phyloP scores from a whole-genome alignment of 2,888 invertebrate genomes.

The Melangyna quadrimaculata region DNA sequence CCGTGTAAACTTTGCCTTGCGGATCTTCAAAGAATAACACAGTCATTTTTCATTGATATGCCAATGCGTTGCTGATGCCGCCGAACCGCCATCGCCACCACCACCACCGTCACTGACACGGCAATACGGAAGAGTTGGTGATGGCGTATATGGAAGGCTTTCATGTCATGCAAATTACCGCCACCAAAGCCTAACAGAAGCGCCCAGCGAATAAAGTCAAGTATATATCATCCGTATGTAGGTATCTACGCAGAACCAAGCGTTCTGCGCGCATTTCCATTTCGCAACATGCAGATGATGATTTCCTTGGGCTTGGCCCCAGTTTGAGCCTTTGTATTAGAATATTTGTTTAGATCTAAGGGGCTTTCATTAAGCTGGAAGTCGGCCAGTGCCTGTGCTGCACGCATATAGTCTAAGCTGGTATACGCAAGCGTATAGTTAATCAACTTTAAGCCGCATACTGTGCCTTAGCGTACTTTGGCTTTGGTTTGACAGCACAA shows the following conservation, averaged over 20 bases:
- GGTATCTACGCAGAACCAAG: not conserved
- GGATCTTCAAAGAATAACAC: constrained; percentile 30
- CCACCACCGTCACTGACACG: not conserved
- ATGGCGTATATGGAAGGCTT: constrained; percentile 26
- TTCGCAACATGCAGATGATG: constrained; percentile 44
- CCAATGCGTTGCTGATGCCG: not conserved
- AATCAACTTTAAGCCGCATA: constrained; percentile 60
- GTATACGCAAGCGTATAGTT: constrained; percentile 54
- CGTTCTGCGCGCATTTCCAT: constrained; percentile 32
- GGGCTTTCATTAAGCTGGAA: constrained; percentile 40
- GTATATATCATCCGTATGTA: not conserved
- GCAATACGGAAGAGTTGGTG: constrained; percentile 13
- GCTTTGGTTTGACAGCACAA: constrained; percentile 60
- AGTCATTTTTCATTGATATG: constrained; percentile 12
- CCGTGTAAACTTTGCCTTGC: not conserved
- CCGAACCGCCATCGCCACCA: not conserved
- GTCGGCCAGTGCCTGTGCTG: constrained; percentile 13
- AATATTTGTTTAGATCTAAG: constrained; percentile 51
- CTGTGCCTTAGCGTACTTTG: constrained; percentile 47
- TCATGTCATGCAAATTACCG: constrained; percentile 63
- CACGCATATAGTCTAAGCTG: constrained; percentile 29
- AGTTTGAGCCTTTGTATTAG: constrained; percentile 18
- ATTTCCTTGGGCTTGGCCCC: constrained; percentile 29
- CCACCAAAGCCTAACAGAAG: constrained; percentile 58
- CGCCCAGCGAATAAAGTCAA: constrained; percentile 37